These are phyloP conservation scores for Malurus cyaneus DNA, from an alignment of 2,113 vertebrate genomes.

Conservation along the genomic window DNA sequence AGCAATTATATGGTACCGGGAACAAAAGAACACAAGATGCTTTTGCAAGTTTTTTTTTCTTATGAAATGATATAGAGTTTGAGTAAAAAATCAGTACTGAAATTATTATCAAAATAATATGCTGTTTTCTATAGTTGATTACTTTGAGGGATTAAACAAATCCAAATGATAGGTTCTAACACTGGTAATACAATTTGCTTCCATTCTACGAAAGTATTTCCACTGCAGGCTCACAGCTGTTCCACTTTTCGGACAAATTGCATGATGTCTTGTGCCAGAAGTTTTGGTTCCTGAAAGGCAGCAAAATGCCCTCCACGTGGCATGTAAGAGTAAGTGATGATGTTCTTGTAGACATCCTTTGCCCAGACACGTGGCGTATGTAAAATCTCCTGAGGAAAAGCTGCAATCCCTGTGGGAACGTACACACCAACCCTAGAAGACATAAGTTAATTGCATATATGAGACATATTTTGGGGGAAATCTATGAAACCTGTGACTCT, in stretches of 20 bases:
- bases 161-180: not conserved
- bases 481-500: not conserved
- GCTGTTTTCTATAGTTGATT: not conserved
- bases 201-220: not conserved
- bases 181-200: not conserved
- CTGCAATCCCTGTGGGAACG: conserved; percentile 82
- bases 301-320: conserved; percentile 85
- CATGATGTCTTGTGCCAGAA: conserved; percentile 79
- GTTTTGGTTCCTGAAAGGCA: conserved; percentile 84
- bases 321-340: conserved; percentile 81
- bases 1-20: not conserved
- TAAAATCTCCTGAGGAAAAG: conserved; percentile 78
- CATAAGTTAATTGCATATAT: not conserved
- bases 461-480: not conserved
- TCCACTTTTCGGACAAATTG: conserved; percentile 83
- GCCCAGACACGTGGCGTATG: conserved; percentile 79
- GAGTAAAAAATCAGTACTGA: not conserved
- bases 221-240: conserved; percentile 16
- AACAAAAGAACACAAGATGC: not conserved
- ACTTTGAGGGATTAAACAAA: not conserved
- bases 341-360: conserved; percentile 68
- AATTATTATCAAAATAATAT: not conserved
- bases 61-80: not conserved
- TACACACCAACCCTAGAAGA: conserved; percentile 67
- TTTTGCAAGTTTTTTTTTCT: not conserved